These are phyloP conservation scores for Linnaemya tessellans DNA, from an alignment of 2,888 invertebrate species.

Conservation along the genomic window DNA sequence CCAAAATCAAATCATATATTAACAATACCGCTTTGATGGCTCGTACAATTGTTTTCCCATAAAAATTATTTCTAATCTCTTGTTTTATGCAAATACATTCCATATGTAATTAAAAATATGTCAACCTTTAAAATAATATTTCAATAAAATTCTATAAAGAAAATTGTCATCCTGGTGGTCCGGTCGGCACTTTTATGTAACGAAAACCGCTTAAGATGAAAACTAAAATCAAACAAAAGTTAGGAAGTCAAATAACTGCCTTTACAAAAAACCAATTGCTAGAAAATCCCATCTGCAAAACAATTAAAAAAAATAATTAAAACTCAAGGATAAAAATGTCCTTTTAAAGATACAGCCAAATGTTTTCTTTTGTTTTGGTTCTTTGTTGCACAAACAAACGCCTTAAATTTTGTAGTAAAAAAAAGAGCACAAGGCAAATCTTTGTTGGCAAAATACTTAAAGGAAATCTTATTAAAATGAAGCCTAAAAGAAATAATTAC, in stretches of 20 bases:
- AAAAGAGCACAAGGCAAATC: conserved; percentile 12
- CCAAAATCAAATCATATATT: too few species aligned
- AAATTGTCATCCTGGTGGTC: conserved; percentile 36
- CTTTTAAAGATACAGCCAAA: conserved; percentile 39
- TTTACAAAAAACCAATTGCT: conserved; percentile 27
- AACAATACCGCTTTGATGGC: too few species aligned
- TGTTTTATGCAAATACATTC: too few species aligned
- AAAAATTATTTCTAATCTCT: too few species aligned
- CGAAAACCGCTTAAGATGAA: conserved; percentile 17
- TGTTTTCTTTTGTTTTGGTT: neutral
- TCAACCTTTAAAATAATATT: conserved; percentile 24
- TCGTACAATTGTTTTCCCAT: too few species aligned
- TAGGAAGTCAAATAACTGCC: conserved; percentile 64
- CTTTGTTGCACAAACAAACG: neutral
- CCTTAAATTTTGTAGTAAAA: neutral
- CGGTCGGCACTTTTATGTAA: conserved; percentile 43
- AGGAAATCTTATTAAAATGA: conserved; percentile 37
- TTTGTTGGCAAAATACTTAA: conserved; percentile 52
- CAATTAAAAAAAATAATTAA: conserved; percentile 32
- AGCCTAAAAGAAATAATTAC: conserved; percentile 26
- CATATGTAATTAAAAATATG: too few species aligned
- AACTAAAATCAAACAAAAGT: conserved; percentile 31
- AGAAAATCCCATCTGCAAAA: neutral
- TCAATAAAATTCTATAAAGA: neutral
- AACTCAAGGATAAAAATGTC: conserved; percentile 52